These are phyloP conservation scores for Myotis daubentonii DNA, from an alignment of 2,797 vertebrate genomes.

Conservation along the genomic window DNA sequence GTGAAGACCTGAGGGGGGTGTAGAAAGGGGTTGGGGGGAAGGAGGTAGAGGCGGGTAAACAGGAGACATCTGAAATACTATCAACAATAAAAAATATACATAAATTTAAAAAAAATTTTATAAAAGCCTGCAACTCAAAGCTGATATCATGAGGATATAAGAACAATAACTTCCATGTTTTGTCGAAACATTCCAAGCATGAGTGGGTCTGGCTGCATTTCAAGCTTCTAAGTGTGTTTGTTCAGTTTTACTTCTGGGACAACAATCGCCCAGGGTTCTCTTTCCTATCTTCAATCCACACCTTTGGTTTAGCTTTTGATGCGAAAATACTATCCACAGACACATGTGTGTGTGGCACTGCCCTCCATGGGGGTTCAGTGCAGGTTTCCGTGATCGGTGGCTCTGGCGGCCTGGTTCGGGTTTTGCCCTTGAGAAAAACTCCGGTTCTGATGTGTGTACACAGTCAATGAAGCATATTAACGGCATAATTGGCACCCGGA, in stretches of 20 bases:
- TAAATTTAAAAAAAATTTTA: not conserved
- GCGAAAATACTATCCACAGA: not conserved
- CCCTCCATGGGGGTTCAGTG: not conserved
- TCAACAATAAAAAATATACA: too few species aligned
- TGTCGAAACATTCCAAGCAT: not conserved
- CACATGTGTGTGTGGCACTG: accelerated
- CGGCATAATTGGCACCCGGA: slow-evolving; percentile 56
- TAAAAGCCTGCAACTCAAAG: not conserved
- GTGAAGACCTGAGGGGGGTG: too few species aligned
- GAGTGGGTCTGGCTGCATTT: not conserved
- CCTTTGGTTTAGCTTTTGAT: not conserved
- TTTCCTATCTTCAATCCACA: not conserved
- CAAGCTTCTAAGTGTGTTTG: not conserved
- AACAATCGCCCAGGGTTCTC: not conserved
- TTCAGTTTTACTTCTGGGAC: not conserved
- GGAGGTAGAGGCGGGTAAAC: too few species aligned
- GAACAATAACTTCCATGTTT: not conserved
- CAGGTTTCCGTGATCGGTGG: slow-evolving; percentile 58
- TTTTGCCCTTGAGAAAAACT: slow-evolving; percentile 62
- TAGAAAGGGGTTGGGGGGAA: too few species aligned
- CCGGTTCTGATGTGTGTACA: slow-evolving; percentile 65
- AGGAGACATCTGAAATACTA: too few species aligned
- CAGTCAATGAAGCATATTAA: slow-evolving; percentile 75
- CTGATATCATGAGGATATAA: not conserved
- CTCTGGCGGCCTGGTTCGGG: slow-evolving; percentile 28